These are phyloP conservation scores for Pentalonia nigronervosa DNA, from an alignment of 1,140 invertebrate species.

Conservation along the genomic window DNA sequence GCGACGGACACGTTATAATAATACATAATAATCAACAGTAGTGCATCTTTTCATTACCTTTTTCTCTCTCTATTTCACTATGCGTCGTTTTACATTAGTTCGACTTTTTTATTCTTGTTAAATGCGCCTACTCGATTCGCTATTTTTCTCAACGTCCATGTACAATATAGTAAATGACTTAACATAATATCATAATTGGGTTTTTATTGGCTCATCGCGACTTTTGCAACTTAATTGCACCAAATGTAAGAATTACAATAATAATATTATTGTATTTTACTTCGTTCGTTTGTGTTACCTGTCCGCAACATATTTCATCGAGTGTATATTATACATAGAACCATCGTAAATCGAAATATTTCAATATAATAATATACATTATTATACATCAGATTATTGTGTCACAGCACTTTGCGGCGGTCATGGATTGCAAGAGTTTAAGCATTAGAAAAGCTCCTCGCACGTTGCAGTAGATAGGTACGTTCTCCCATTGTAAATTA, in stretches of 20 bases:
- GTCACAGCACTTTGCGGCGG: neutral
- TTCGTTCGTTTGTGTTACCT: neutral
- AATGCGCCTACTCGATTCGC: neutral
- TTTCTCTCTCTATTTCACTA: neutral
- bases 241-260: no score
- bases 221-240: no score
- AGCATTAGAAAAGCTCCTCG: neutral
- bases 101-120: neutral
- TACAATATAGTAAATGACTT: neutral
- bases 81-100: neutral
- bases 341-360: neutral
- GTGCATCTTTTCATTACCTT: neutral
- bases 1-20: neutral
- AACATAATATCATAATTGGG: neutral
- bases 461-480: conserved; percentile 36
- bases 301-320: neutral
- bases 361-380: neutral
- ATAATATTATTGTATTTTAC: neutral
- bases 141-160: neutral
- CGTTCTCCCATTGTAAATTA: conserved; percentile 6
- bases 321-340: neutral
- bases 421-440: conserved; percentile 29
- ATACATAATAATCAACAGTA: neutral
- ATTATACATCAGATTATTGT: neutral
- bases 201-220: neutral